phyloP scores from a whole-genome alignment of 2,888 invertebrate species.

The Polydrusus tereticollis region DNA sequence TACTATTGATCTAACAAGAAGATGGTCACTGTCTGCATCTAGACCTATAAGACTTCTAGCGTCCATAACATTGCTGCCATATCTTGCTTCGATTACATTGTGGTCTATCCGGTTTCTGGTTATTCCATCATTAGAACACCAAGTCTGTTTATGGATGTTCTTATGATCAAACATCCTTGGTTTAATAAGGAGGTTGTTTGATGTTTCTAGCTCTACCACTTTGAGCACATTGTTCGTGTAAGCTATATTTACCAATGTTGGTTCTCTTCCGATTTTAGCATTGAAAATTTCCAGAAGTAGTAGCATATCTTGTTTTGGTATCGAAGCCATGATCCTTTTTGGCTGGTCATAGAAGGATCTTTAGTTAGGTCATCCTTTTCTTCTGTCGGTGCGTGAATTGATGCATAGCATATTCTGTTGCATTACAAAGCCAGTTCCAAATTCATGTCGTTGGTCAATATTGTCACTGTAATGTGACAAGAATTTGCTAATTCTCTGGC shows the following conservation, averaged over 20 bases:
- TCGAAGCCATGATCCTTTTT: background rate
- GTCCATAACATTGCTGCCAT: too few relatives aligned
- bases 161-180: background rate
- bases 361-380: too few relatives aligned
- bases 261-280: constrained; percentile 10
- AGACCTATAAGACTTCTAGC: background rate
- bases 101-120: too few relatives aligned
- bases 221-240: background rate
- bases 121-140: too few relatives aligned
- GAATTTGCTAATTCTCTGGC: background rate
- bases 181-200: background rate
- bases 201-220: background rate
- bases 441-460: background rate
- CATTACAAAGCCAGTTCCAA: constrained; percentile 1
- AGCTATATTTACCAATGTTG: background rate
- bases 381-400: too few relatives aligned
- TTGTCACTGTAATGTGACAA: background rate
- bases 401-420: too few relatives aligned
- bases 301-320: constrained; percentile 10
- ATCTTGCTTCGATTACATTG: too few relatives aligned
- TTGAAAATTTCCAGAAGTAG: constrained; percentile 2
- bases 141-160: background rate
- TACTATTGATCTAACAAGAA: background rate
- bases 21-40: background rate
- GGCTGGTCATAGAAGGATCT: too few relatives aligned